Base-by-base conservation (phyloP, 2,888 invertebrate species). In the Microchrysa polita region DNA sequence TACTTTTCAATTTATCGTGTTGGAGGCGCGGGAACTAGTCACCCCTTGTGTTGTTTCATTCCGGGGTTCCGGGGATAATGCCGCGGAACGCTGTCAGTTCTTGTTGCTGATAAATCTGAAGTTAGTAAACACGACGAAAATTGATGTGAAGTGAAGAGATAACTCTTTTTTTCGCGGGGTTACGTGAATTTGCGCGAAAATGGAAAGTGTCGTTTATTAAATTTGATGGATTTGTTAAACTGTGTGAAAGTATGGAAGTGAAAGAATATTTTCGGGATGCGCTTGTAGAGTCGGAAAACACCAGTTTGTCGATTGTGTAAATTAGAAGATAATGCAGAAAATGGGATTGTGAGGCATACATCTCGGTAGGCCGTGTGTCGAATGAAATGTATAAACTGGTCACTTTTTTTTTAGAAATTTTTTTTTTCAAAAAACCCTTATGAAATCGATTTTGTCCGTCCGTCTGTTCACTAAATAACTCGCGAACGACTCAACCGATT, bases 71-170 rank as follows among this genome's bases (percentile, higher is more conserved):
- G 57, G 69, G 27, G 20, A 53, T 53, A 16, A 53, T 27, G 42
- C 18, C 55, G 27, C 16, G 18, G 57, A 22, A 22, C 44, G 65
- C 20, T 69, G 55, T 57, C 69, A 69, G 69, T 57, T 69, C 69
- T 69, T 69, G 69, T 69, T 69, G 53, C 72, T 23, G 44, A 67
- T 74, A 74, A 74, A 74, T 74, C 72, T 74, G 74, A 65, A 65
- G 72, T 74, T 59, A 72, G 57, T 61, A 69, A 63, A 55, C 57
- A 55, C 40, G 67, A 34, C 27, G 65, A 72, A 72, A 74, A 74
- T 74, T 72, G 72, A 74, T 74, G 74, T 57, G 44, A 74, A 65
- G 59, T 16, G 40, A 55, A 57, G 34, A 55, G 40, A 55, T 55
- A 69, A 69, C 55, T 55, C 55, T 16, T 55, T 55, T 40, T 23